Evolutionary conservation across 2,113 vertebrate species (phyloP).

Genomic region (Crotophaga sulcirostris): DNA sequence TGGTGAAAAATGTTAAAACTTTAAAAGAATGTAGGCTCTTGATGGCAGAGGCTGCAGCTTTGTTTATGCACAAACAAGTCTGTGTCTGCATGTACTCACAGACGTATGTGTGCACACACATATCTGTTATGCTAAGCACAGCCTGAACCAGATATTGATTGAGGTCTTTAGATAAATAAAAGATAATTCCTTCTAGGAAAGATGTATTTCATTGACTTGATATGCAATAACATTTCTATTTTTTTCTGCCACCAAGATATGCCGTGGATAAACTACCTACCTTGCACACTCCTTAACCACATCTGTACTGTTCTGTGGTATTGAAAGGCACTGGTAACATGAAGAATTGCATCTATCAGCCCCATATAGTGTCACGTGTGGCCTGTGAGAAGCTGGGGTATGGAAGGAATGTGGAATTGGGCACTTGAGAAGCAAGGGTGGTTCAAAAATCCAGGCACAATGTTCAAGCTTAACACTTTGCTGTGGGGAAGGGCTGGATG

Average conservation of each 20-base stretch:
- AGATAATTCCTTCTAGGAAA: not conserved
- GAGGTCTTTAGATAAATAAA: not conserved
- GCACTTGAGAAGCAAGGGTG: not conserved
- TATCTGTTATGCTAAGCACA: not conserved
- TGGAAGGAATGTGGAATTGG: not conserved
- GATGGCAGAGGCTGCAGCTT: not conserved
- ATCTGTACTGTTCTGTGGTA: not conserved
- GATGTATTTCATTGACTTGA: not conserved
- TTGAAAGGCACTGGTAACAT: not conserved
- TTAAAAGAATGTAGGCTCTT: not conserved
- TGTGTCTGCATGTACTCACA: not conserved
- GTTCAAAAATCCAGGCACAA: not conserved
- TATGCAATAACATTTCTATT: not conserved
- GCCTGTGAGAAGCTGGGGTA: not conserved
- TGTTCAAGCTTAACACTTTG: not conserved
- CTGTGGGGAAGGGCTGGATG: not conserved
- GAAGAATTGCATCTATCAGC: not conserved
- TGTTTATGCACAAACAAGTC: not conserved
- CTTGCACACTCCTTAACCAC: not conserved
- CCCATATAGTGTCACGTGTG: not conserved
- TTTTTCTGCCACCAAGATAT: not conserved
- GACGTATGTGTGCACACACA: not conserved
- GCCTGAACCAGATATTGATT: not conserved
- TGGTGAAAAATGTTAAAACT: conserved; percentile 16
- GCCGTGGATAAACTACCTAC: not conserved